These are phyloP conservation scores for Lepisosteus osseus DNA, from an alignment of 2,113 vertebrate species.

Conservation along the genomic window DNA sequence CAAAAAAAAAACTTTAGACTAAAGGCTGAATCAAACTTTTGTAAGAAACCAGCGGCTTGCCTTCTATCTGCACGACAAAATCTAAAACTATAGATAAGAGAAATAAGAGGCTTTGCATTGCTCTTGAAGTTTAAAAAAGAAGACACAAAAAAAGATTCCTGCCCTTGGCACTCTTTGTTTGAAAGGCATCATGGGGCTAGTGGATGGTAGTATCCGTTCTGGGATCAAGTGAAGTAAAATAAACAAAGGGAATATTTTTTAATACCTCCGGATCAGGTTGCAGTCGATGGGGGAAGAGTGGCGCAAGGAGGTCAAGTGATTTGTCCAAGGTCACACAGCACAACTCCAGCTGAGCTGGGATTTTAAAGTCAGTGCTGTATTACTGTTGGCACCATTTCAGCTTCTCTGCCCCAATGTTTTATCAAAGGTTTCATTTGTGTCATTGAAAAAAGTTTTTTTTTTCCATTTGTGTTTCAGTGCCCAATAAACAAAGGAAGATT, in stretches of 20 bases:
- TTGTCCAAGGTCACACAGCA: conserved; percentile 16
- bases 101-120: neutral
- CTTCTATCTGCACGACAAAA: too few species aligned
- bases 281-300: neutral
- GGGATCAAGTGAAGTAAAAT: neutral
- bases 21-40: too few species aligned
- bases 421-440: neutral
- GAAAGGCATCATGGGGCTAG: neutral
- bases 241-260: neutral
- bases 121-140: neutral
- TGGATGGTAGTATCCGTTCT: neutral
- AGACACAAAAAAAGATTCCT: neutral
- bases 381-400: neutral
- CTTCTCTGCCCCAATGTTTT: neutral
- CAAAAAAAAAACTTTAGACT: too few species aligned
- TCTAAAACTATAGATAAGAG: neutral
- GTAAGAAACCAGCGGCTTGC: too few species aligned
- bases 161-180: neutral
- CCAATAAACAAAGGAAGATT: neutral
- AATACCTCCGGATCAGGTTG: conserved; percentile 14
- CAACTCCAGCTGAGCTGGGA: neutral
- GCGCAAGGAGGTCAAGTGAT: conserved; percentile 18
- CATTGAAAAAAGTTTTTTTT: neutral
- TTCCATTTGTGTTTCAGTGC: neutral
- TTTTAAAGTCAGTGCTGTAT: conserved; percentile 2